These are phyloP conservation scores for Tautogolabrus adspersus DNA, from an alignment of 2,113 vertebrate species.

Conservation along the genomic window DNA sequence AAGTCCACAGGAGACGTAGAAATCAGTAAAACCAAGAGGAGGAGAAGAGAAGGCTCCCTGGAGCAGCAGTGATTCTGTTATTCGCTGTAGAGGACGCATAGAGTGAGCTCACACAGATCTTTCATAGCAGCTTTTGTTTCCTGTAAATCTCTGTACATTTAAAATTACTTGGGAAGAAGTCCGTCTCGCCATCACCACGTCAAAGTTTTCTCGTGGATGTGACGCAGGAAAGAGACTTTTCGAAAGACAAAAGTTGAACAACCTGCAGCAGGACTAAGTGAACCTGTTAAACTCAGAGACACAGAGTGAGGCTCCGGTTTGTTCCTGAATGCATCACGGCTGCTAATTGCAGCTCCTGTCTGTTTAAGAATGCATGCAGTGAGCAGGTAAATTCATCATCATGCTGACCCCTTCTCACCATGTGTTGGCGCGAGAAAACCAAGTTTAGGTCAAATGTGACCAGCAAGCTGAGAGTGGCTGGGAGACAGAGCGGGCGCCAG, in stretches of 20 bases:
- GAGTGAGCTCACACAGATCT: neutral
- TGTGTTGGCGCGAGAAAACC: constrained; percentile 14
- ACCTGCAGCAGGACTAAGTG: neutral
- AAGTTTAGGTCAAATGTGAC: constrained; percentile 37
- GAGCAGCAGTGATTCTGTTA: neutral
- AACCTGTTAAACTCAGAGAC: constrained; percentile 2
- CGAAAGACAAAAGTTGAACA: neutral
- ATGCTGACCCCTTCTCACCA: constrained; percentile 5
- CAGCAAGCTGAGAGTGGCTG: neutral
- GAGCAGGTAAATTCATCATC: neutral
- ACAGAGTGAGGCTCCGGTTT: constrained; percentile 6
- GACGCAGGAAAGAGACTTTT: neutral
- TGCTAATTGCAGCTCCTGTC: constrained; percentile 13
- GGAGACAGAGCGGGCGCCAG: neutral
- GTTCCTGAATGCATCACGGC: neutral
- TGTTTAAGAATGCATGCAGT: neutral
- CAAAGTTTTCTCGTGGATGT: too few relatives aligned
- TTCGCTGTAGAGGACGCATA: neutral
- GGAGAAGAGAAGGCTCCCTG: neutral
- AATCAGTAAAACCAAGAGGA: neutral
- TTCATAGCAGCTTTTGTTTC: too few relatives aligned
- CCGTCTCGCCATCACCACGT: too few relatives aligned
- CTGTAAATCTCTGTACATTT: too few relatives aligned
- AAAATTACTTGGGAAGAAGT: too few relatives aligned
- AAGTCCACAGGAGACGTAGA: neutral